Percentiles rank a stretch among this genome's conserved stretches.
Conservation (phyloP, 2,888 invertebrate genomes). For the Homarus gammarus region DNA sequence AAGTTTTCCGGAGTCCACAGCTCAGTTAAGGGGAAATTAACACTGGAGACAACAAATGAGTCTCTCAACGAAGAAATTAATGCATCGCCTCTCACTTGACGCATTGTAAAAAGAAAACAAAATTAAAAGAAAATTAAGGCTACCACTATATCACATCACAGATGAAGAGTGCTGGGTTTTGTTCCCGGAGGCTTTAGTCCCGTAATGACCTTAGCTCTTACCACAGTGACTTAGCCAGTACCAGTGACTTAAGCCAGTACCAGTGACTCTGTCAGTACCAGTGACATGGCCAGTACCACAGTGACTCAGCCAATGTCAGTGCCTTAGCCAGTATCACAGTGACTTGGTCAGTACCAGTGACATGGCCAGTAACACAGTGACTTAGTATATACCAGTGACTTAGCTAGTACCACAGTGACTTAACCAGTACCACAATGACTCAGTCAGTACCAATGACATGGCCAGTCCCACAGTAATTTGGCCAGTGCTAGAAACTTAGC, state of each 20-base stretch:
- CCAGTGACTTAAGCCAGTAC: conserved; percentile 23
- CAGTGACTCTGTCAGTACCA: conserved; percentile 17
- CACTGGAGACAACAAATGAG: conserved; percentile 36
- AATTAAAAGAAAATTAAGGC: conserved; percentile 66
- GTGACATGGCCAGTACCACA: conserved; percentile 20
- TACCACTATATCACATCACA: conserved; percentile 72
- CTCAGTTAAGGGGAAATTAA: conserved; percentile 51
- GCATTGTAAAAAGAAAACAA: conserved; percentile 60
- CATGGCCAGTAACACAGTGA: conserved; percentile 16
- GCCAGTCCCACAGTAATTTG: conserved; percentile 21
- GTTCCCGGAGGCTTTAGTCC: conserved; percentile 63
- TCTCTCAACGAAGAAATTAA: conserved; percentile 39
- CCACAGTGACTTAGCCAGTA: conserved; percentile 27
- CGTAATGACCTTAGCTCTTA: conserved; percentile 24
- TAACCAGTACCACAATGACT: neutral
- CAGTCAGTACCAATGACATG: neutral
- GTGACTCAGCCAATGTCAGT: conserved; percentile 2
- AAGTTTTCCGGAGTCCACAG: conserved; percentile 62
- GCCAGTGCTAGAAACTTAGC: neutral
- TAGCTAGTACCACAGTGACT: conserved; percentile 21
- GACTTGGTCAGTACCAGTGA: conserved; percentile 18
- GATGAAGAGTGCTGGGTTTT: conserved; percentile 72
- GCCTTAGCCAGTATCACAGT: conserved; percentile 8
- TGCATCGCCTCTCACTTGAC: conserved; percentile 41
- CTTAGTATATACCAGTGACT: conserved; percentile 34